A percentile compares a stretch with the other conserved stretches of the same genome.
These are phyloP conservation scores for Lophotriccus pileatus DNA, from an alignment of 2,797 vertebrate species.

Conservation along the genomic window DNA sequence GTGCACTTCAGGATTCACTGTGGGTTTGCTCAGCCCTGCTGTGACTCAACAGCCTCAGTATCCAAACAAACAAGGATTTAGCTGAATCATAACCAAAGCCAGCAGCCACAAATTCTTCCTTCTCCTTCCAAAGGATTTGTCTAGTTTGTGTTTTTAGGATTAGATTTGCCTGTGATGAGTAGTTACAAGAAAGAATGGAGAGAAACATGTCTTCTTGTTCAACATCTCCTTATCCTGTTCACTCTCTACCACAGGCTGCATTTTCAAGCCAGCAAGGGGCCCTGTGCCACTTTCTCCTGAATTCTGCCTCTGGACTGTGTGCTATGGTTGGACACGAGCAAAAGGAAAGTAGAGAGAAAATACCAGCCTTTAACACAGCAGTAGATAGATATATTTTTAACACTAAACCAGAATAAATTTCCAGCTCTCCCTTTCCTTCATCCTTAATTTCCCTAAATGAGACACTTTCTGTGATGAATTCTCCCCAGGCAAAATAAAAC, in stretches of 20 bases:
- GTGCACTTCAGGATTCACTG: fast-evolving
- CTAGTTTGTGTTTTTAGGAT: conserved; percentile 40
- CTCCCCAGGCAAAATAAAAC: conserved; percentile 66
- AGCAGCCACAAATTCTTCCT: not conserved
- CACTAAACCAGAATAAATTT: conserved; percentile 43
- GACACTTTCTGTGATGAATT: conserved; percentile 61
- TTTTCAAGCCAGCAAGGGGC: not conserved
- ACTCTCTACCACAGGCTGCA: not conserved
- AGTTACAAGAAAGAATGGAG: not conserved
- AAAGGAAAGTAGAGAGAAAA: not conserved
- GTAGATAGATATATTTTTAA: conserved; percentile 10
- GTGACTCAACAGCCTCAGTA: not conserved
- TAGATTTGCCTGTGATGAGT: conserved; percentile 10
- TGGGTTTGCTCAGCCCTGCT: not conserved
- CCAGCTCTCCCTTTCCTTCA: conserved; percentile 34
- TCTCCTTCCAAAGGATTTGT: conserved; percentile 29
- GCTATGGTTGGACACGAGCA: not conserved
- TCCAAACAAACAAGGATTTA: conserved; percentile 36
- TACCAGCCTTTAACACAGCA: not conserved
- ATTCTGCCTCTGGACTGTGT: not conserved
- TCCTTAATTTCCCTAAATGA: conserved; percentile 67
- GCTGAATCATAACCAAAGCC: conserved; percentile 6
- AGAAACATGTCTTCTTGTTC: not conserved
- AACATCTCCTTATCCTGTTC: not conserved
- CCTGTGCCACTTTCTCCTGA: not conserved